Conservation (phyloP, 2,888 invertebrate genomes). For the Tiphia femorata region DNA sequence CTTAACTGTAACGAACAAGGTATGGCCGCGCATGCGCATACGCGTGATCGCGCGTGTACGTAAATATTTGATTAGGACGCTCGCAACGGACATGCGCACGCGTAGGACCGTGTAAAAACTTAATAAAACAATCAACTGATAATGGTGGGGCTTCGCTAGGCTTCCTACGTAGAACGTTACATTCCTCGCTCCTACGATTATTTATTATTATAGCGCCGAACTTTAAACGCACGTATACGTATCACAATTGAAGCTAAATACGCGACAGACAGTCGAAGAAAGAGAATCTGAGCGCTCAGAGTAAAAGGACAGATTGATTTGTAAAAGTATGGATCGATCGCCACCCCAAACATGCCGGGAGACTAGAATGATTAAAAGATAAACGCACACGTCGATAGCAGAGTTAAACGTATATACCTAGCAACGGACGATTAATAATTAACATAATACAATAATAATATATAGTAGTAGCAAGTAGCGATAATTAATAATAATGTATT, state of each 20-base stretch:
- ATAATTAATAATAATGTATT: too few relatives aligned
- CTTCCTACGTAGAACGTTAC: too few relatives aligned
- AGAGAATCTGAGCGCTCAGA: neutral
- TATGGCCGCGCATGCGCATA: neutral
- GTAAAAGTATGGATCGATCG: slow-evolving; percentile 40
- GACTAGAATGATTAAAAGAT: slow-evolving; percentile 67
- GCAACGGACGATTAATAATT: slow-evolving; percentile 29
- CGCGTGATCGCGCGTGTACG: neutral
- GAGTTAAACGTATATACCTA: slow-evolving; percentile 25
- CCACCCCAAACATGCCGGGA: slow-evolving; percentile 60
- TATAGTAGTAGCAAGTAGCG: neutral
- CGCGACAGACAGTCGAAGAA: neutral
- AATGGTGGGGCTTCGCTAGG: slow-evolving; percentile 47
- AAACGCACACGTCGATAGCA: slow-evolving; percentile 39
- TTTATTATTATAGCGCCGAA: neutral
- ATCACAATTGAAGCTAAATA: neutral
- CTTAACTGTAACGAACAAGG: neutral
- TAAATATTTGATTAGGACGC: too few relatives aligned
- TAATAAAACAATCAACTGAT: slow-evolving; percentile 58
- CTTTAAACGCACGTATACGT: neutral
- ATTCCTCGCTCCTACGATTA: too few relatives aligned
- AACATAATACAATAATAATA: slow-evolving; percentile 26
- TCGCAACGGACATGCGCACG: neutral
- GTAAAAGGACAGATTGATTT: neutral
- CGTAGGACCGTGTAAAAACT: slow-evolving; percentile 32